Evolutionary conservation across 2,888 invertebrate genomes (phyloP).

Genomic region (Carterocephalus palaemon): DNA sequence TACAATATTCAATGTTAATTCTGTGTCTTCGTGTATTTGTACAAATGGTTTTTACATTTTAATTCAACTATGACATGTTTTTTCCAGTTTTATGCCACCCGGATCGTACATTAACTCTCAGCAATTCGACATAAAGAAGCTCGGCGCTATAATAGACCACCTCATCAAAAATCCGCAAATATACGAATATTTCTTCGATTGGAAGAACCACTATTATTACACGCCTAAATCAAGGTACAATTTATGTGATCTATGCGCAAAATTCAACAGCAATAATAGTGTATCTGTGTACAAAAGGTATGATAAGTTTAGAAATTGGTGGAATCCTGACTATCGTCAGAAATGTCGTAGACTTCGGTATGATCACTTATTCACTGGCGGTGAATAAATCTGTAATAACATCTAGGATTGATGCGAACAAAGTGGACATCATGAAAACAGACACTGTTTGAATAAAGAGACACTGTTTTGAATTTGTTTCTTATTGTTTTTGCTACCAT

Average conservation of each 20-base stretch:
- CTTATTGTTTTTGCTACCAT: too few relatives aligned
- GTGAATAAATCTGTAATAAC: too few relatives aligned
- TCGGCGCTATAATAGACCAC: constrained; percentile 57
- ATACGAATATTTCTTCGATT: constrained; percentile 61
- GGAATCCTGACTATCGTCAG: constrained; percentile 51
- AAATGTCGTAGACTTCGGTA: constrained; percentile 44
- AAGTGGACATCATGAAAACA: too few relatives aligned
- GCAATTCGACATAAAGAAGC: constrained; percentile 50
- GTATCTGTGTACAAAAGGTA: constrained; percentile 28
- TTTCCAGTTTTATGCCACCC: constrained; percentile 61
- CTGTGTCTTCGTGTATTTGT: too few relatives aligned
- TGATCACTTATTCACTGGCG: constrained; percentile 18
- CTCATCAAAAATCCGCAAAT: constrained; percentile 49
- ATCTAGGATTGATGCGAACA: too few relatives aligned
- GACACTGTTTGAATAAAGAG: too few relatives aligned
- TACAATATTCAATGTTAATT: too few relatives aligned
- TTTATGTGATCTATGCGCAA: constrained; percentile 56
- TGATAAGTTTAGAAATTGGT: constrained; percentile 52
- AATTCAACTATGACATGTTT: too few relatives aligned
- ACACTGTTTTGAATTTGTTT: too few relatives aligned
- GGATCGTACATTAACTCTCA: constrained; percentile 58
- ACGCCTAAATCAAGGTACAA: constrained; percentile 41
- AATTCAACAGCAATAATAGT: constrained; percentile 41
- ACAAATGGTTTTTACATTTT: too few relatives aligned
- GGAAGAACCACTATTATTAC: constrained; percentile 62